These are phyloP conservation scores for Megastigmus dorsalis DNA, from an alignment of 2,888 invertebrate species.

Conservation along the genomic window DNA sequence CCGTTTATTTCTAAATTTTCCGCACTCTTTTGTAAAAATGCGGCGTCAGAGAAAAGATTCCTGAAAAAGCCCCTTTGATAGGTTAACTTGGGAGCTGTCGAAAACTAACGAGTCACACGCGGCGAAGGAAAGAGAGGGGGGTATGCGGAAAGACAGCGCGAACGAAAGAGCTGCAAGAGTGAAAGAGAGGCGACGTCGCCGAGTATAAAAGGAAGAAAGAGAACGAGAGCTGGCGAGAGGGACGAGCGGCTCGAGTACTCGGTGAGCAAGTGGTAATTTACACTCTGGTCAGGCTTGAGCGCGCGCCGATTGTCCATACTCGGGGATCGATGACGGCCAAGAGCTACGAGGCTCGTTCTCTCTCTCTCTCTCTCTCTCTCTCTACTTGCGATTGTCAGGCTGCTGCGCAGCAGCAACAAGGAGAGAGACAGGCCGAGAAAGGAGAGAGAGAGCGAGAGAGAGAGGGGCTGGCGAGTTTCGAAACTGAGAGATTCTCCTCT, in stretches of 20 bases:
- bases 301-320: background rate
- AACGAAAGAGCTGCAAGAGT: slow-evolving; percentile 13
- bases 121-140: background rate
- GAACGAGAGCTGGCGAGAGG: background rate
- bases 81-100: too few relatives aligned
- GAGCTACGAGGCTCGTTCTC: background rate
- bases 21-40: too few relatives aligned
- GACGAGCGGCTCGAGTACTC: too few relatives aligned
- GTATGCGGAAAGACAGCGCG: background rate
- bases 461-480: background rate
- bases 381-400: slow-evolving; percentile 12
- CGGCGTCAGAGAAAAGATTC: too few relatives aligned
- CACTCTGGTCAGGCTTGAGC: background rate
- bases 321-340: slow-evolving; percentile 7
- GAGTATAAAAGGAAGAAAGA: background rate
- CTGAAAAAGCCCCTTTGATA: too few relatives aligned
- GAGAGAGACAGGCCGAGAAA: too few relatives aligned
- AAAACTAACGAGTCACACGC: too few relatives aligned
- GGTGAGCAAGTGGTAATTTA: slow-evolving; percentile 26
- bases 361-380: too few relatives aligned
- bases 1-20: too few relatives aligned
- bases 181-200: background rate
- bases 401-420: too few relatives aligned
- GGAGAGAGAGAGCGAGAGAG: too few relatives aligned
- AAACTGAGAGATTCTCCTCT: slow-evolving; percentile 18